phyloP scores from a whole-genome alignment of 1,140 invertebrate genomes.

The Orussus abietinus region DNA sequence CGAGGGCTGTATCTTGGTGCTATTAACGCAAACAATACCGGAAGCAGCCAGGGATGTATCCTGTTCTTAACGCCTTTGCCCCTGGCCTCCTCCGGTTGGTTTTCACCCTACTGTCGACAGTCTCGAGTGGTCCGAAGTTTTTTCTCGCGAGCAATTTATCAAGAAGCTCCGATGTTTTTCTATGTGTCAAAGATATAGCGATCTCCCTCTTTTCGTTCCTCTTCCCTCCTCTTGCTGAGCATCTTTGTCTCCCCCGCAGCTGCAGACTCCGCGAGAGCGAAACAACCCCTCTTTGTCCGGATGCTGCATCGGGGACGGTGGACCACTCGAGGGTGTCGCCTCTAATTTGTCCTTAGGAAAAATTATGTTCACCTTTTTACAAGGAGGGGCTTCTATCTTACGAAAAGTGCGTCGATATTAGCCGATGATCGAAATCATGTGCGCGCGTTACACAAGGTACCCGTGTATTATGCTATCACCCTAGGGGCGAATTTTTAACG shows the following conservation, averaged over 20 bases:
- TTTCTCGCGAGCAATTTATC: conserved; percentile 42
- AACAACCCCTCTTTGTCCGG: neutral
- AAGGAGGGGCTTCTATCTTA: too few relatives aligned
- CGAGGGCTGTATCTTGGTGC: conserved; percentile 45
- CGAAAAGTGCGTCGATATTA: too few relatives aligned
- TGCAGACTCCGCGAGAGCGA: too few relatives aligned
- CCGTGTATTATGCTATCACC: too few relatives aligned
- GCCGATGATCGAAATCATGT: too few relatives aligned
- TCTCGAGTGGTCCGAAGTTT: conserved; percentile 37
- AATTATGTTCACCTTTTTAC: neutral
- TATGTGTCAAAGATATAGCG: conserved; percentile 36
- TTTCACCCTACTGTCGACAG: conserved; percentile 24
- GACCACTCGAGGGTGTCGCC: neutral
- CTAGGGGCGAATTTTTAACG: too few relatives aligned
- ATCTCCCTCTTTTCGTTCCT: too few relatives aligned
- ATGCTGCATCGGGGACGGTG: neutral
- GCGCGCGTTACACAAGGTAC: too few relatives aligned
- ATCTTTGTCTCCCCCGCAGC: too few relatives aligned
- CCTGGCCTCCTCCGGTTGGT: conserved; percentile 17
- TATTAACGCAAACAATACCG: conserved; percentile 52
- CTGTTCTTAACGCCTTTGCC: conserved; percentile 45
- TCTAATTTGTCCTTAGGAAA: neutral
- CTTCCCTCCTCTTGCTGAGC: too few relatives aligned
- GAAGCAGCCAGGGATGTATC: conserved; percentile 48
- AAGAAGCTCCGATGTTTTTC: conserved; percentile 41